Evolutionary conservation across 2,888 invertebrate genomes (phyloP).

Genomic region (Parascotia fuliginaria): DNA sequence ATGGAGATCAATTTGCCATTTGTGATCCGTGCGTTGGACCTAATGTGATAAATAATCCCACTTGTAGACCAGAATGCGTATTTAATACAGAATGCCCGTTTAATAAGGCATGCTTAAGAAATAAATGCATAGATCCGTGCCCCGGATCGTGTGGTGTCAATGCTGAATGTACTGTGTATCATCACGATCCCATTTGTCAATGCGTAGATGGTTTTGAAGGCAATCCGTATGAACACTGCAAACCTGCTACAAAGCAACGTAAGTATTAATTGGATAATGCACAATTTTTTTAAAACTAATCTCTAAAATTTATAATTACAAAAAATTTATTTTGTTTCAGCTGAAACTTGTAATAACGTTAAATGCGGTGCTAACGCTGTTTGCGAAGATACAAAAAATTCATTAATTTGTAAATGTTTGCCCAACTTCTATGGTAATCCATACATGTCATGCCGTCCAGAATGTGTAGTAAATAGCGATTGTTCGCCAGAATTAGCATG

Average conservation of each 20-base stretch:
- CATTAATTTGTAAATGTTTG: conserved; percentile 89
- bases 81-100: conserved; percentile 92
- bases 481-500: conserved; percentile 90
- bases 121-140: conserved; percentile 91
- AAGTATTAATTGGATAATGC: conserved; percentile 66
- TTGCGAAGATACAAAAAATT: conserved; percentile 88
- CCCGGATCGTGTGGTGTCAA: conserved; percentile 92
- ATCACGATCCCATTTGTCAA: conserved; percentile 90
- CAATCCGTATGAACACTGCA: conserved; percentile 92
- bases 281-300: too few relatives aligned
- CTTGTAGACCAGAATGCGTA: conserved; percentile 93
- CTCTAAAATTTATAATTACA: too few relatives aligned
- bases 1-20: conserved; percentile 91
- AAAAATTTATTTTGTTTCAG: conserved; percentile 62
- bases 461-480: conserved; percentile 93
- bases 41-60: conserved; percentile 88
- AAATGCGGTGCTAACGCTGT: conserved; percentile 91
- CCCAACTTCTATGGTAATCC: conserved; percentile 93
- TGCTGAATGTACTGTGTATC: conserved; percentile 89
- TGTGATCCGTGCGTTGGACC: conserved; percentile 91
- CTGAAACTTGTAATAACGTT: conserved; percentile 88
- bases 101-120: conserved; percentile 90
- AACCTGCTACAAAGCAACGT: conserved; percentile 78
- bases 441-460: conserved; percentile 90
- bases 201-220: conserved; percentile 89